These are phyloP conservation scores for Ptychochromis oligacanthus DNA, from an alignment of 2,113 vertebrate genomes.

Conservation along the genomic window DNA sequence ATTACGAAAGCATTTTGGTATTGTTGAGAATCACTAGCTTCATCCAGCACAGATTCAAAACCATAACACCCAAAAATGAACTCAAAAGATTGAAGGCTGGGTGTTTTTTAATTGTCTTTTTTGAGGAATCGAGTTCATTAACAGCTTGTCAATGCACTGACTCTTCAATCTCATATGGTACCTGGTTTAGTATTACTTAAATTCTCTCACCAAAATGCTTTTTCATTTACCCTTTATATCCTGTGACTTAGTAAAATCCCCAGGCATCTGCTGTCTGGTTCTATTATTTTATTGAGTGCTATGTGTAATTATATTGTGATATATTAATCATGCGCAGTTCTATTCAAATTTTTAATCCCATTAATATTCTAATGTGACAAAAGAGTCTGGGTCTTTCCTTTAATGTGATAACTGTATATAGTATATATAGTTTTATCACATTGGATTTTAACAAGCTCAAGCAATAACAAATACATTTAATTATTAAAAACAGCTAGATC, in stretches of 20 bases:
- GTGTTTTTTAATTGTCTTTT: neutral
- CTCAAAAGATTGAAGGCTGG: neutral
- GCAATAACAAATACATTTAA: neutral
- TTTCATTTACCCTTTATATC: conserved; percentile 3
- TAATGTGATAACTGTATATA: neutral
- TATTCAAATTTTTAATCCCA: neutral
- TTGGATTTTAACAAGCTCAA: neutral
- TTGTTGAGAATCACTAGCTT: conserved; percentile 9
- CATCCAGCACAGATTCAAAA: neutral
- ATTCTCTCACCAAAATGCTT: neutral
- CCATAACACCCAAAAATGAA: neutral
- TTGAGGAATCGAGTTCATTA: neutral
- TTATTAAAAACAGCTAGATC: neutral
- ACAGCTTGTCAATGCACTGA: neutral
- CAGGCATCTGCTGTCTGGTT: neutral
- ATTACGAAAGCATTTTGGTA: conserved; percentile 17
- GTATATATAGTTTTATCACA: neutral
- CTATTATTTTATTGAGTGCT: neutral
- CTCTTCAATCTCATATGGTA: neutral
- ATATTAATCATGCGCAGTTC: neutral
- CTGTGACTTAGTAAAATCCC: neutral
- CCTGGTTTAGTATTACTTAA: neutral
- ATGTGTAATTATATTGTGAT: neutral
- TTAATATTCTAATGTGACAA: conserved; percentile 6
- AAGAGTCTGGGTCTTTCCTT: neutral